Conservation (phyloP, 2,113 vertebrate genomes). For the Oreotrochilus melanogaster region DNA sequence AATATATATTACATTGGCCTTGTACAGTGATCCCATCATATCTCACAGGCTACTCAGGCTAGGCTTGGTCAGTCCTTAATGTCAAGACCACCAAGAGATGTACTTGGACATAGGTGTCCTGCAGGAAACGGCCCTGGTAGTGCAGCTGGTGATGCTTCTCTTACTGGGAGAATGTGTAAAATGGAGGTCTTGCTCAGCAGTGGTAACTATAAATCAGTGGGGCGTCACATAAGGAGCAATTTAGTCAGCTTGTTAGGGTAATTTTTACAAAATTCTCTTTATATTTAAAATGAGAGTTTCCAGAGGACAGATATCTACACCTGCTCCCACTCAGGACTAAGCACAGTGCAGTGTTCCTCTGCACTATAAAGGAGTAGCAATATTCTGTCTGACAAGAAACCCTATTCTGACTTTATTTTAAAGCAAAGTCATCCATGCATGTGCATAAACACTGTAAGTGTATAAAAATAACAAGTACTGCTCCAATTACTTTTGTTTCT, state of each 20-base stretch:
- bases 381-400: background rate
- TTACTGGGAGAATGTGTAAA: background rate
- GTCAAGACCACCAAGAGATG: background rate
- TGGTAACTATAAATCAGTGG: background rate
- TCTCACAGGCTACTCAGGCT: background rate
- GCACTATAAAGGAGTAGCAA: background rate
- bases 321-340: background rate
- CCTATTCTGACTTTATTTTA: background rate
- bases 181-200: background rate
- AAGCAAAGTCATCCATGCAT: background rate
- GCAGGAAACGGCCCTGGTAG: background rate
- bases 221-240: background rate
- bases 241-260: background rate
- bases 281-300: background rate
- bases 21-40: background rate
- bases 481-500: constrained; percentile 3
- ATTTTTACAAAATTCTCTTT: background rate
- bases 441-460: background rate
- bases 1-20: background rate
- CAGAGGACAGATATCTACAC: background rate
- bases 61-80: background rate
- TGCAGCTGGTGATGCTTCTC: background rate
- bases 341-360: background rate
- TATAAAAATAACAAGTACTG: constrained; percentile 9
- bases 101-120: background rate